Conservation (phyloP, 2,797 vertebrate species). For the Xenops minutus region DNA sequence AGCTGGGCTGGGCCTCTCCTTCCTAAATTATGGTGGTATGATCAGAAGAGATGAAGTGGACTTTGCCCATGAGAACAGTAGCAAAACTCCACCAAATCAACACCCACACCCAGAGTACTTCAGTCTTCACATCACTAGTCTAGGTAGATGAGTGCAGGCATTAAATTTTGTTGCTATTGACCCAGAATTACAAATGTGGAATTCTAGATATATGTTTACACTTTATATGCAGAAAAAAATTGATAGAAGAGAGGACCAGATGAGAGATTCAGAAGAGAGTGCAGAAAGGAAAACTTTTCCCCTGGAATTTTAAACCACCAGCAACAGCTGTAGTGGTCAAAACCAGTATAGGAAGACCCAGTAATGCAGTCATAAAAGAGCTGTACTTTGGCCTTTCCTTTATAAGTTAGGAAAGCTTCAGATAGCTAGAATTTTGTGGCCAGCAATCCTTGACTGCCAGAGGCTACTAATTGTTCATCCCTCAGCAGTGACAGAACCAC, state of each 20-base stretch:
- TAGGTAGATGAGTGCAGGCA: background rate
- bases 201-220: background rate
- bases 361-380: background rate
- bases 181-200: background rate
- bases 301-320: background rate
- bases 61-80: background rate
- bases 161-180: background rate
- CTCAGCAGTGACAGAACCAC: background rate
- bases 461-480: background rate
- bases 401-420: background rate
- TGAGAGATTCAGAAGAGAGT: background rate
- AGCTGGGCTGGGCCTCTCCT: background rate
- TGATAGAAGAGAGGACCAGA: background rate
- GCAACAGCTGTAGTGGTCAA: background rate
- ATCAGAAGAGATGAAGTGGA: background rate
- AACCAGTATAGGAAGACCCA: background rate
- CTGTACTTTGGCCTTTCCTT: background rate
- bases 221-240: background rate
- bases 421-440: background rate
- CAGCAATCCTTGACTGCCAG: background rate
- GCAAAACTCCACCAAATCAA: background rate
- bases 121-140: background rate
- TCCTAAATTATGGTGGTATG: background rate
- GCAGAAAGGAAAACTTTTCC: background rate
- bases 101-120: background rate